Conservation (phyloP, 1,140 invertebrate genomes). For the Tetramorium parvispinum region DNA sequence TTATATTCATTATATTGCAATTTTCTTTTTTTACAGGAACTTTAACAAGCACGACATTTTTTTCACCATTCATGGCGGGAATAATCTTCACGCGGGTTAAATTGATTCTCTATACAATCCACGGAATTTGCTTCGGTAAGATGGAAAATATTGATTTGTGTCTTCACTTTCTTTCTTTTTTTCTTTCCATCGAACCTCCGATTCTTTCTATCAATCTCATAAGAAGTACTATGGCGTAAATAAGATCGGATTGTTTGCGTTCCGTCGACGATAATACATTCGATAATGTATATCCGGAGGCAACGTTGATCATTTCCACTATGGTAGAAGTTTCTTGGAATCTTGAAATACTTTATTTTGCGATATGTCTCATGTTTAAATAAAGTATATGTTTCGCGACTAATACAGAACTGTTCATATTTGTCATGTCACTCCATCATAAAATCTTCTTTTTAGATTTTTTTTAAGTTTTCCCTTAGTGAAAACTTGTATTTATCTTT, state of each 20-base stretch:
- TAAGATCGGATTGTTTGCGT: constrained; percentile 39
- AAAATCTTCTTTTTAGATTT: background rate
- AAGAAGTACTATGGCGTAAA: background rate
- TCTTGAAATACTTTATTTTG: constrained; percentile 7
- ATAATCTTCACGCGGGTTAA: background rate
- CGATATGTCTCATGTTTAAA: background rate
- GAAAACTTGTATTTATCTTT: background rate
- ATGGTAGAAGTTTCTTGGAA: background rate
- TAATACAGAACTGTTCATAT: background rate
- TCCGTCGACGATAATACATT: background rate
- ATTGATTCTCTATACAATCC: background rate
- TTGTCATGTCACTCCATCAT: too few relatives aligned
- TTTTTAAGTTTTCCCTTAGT: background rate
- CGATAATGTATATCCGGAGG: constrained; percentile 12
- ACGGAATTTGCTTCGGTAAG: background rate
- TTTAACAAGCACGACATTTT: background rate
- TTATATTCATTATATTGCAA: background rate
- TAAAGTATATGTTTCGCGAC: background rate
- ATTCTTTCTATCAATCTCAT: background rate
- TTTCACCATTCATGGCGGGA: background rate
- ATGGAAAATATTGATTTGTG: constrained; percentile 4
- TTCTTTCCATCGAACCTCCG: background rate
- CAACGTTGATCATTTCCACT: too few relatives aligned
- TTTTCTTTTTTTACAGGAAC: background rate
- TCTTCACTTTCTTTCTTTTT: background rate